Evolutionary conservation across 2,888 invertebrate species (phyloP).

Genomic region (Caenorhabditis sulstoni): DNA sequence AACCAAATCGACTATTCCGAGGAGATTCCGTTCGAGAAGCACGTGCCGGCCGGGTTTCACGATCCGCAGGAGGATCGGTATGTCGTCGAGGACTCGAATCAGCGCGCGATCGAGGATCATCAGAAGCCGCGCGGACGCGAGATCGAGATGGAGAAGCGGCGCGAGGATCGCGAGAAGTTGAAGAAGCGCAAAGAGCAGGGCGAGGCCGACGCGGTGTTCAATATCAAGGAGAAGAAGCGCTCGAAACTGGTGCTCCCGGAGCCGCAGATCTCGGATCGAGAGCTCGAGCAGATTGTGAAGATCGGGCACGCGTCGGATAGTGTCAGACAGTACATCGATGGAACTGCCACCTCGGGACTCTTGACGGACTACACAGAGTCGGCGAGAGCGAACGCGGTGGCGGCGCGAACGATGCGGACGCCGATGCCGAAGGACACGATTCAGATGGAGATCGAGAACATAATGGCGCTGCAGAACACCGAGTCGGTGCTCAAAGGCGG

Average conservation of each 20-base stretch:
- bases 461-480: constrained; percentile 97
- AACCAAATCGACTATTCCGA: constrained; percentile 90
- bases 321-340: constrained; percentile 87
- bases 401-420: constrained; percentile 89
- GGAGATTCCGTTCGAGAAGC: constrained; percentile 89
- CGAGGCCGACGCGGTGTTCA: constrained; percentile 85
- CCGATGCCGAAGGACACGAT: constrained; percentile 77
- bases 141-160: constrained; percentile 86
- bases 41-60: constrained; percentile 87
- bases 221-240: constrained; percentile 78
- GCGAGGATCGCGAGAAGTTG: constrained; percentile 94
- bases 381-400: constrained; percentile 85
- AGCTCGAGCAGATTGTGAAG: constrained; percentile 84
- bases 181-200: constrained; percentile 88
- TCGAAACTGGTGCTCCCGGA: constrained; percentile 93
- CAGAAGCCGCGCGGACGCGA: constrained; percentile 70
- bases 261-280: constrained; percentile 94
- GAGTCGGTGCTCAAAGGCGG: constrained; percentile 98
- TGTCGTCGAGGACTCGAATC: constrained; percentile 64
- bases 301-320: constrained; percentile 86
- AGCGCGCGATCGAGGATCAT: constrained; percentile 72
- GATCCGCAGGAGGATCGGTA: constrained; percentile 91
- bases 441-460: constrained; percentile 91
- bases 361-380: constrained; percentile 90
- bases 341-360: constrained; percentile 85